Evolutionary conservation across 2,797 vertebrate species (phyloP), one percentile per base, ranked within the genome.

Genomic region (Calcarius lapponicus): DNA sequence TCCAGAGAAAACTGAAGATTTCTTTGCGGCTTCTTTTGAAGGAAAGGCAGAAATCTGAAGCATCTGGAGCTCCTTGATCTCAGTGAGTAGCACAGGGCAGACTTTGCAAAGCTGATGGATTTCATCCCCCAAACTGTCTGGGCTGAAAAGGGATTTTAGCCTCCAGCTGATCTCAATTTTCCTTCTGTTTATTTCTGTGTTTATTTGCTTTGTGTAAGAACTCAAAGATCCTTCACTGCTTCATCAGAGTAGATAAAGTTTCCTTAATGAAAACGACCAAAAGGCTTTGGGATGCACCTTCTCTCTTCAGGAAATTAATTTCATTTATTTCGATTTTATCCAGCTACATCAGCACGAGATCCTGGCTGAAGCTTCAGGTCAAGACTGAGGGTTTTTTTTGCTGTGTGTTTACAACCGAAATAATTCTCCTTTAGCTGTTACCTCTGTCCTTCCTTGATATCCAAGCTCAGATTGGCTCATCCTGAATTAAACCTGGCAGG

Each of bases 61-160:
- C 89, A 70, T 28, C 87, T 92, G 96, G 74, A 82, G 93, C 83
- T 90, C 69, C 92, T 60, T 83, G 71, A 80, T 40, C 67, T 53
- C 95, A 40, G 95, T 89, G 91, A 96, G 94, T 40, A 94, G 74
- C 19, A 82, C 56, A 60, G 92, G 78, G 60, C 3, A 2, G 94
- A 53, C 74, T 91, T 73, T 92, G 67, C 80, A 56, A 34, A 82
- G 56, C 64, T 70, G 70, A 12, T 29, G 58, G 66, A 47, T 90
- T 93, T 81, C 67, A 73, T 79, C 56, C 74, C 36, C 47, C 15
- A 54, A 86, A 25, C 20, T 19, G 2, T 40, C 76, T 58, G 57
- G 25, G 20, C 75, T 72, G 60, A 36, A 25, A 20, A 92, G 43
- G 60, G n/a, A 56, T 60, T 78, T 67, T 2, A 56, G 43, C 34